These are phyloP conservation scores for Aphelocoma coerulescens DNA, from an alignment of 2,113 vertebrate species.

Conservation along the genomic window DNA sequence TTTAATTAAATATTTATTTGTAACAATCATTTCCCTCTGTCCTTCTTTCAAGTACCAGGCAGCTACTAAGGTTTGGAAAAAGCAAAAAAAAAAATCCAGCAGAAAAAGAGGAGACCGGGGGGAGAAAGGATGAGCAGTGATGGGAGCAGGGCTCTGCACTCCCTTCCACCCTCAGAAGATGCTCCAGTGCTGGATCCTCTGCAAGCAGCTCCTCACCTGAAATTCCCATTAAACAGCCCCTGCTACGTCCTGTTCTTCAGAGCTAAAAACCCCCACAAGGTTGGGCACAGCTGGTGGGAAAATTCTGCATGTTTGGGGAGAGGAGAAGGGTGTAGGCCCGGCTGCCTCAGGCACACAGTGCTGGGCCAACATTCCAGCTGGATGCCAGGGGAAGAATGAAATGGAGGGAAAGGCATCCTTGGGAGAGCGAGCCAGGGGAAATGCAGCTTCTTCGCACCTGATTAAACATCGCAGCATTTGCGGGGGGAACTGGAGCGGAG, in stretches of 20 bases:
- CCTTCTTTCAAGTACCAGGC: background rate
- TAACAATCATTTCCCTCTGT: background rate
- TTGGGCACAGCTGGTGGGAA: background rate
- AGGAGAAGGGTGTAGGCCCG: background rate
- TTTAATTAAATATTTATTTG: background rate
- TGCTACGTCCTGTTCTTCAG: too few relatives aligned
- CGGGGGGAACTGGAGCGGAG: background rate
- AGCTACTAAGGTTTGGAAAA: background rate
- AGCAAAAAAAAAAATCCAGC: background rate
- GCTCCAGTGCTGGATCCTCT: background rate
- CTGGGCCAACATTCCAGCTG: background rate
- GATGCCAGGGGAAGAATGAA: background rate
- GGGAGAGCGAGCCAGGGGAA: background rate
- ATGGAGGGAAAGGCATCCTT: background rate
- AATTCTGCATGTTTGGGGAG: background rate
- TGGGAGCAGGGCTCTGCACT: fast-evolving
- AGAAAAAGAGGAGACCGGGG: background rate
- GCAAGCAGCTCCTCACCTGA: background rate
- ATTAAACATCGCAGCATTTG: background rate
- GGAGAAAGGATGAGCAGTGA: background rate
- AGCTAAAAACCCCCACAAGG: background rate
- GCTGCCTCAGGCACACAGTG: fast-evolving
- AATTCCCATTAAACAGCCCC: background rate
- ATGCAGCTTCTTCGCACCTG: background rate
- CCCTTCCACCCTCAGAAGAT: background rate